phyloP scores from a whole-genome alignment of 1,140 invertebrate genomes.

The Augochlora pura region DNA sequence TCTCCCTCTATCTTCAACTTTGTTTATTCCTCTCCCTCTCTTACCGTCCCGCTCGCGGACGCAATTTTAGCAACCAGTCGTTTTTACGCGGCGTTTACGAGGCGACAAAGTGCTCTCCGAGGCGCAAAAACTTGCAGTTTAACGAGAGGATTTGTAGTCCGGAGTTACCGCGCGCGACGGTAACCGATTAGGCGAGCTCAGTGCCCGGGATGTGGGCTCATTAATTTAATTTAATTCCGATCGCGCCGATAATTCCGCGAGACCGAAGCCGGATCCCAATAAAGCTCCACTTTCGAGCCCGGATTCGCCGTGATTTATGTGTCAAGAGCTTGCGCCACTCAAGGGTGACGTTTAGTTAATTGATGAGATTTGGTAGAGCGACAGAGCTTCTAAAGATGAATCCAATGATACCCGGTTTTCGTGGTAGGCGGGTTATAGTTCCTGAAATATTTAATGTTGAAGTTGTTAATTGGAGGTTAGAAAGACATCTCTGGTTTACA shows the following conservation, averaged over 20 bases:
- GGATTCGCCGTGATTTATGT: background rate
- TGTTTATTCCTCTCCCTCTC: no score
- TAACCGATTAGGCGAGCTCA: background rate
- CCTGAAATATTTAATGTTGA: no score
- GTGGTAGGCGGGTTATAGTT: no score
- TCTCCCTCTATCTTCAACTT: no score
- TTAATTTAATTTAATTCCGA: background rate
- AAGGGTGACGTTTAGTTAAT: no score
- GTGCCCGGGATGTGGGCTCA: background rate
- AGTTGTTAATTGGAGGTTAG: no score
- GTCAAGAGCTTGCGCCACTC: no score
- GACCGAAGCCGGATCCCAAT: background rate
- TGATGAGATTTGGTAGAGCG: no score
- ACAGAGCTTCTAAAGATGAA: no score
- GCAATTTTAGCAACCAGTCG: background rate
- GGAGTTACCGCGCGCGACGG: background rate
- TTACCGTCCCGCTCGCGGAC: no score
- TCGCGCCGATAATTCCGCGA: background rate
- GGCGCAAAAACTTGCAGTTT: background rate
- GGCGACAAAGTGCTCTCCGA: background rate
- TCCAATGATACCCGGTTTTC: no score
- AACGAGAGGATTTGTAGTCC: background rate
- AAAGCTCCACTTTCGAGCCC: background rate
- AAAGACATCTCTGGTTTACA: no score
- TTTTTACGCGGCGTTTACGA: background rate